Conservation (phyloP, 1,140 invertebrate genomes). For the Cataglyphis hispanica region DNA sequence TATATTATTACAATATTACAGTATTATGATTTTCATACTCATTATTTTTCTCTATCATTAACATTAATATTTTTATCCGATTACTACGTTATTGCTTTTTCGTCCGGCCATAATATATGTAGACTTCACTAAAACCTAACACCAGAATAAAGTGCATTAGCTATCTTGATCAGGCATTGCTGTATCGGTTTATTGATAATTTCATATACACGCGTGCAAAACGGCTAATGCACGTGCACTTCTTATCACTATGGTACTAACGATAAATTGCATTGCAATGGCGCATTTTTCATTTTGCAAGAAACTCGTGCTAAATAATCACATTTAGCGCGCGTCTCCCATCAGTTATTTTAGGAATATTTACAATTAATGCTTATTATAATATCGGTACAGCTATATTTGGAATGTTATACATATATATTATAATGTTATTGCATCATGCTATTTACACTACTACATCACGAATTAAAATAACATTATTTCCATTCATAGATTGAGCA, state of each 20-base stretch:
- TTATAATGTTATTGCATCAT: too few species aligned
- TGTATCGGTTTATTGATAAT: background rate
- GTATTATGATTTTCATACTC: background rate
- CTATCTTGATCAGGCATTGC: conserved; percentile 18
- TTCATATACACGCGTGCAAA: background rate
- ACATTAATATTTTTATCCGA: conserved; percentile 34
- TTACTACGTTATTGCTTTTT: conserved; percentile 76
- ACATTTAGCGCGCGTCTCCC: background rate
- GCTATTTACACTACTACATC: background rate
- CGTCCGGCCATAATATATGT: conserved; percentile 67
- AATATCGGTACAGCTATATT: conserved; percentile 4
- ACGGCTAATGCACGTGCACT: conserved; percentile 48
- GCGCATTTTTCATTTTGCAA: conserved; percentile 64
- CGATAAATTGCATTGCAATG: conserved; percentile 83
- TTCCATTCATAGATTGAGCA: conserved; percentile 2
- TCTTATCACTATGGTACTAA: conserved; percentile 70
- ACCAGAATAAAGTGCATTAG: conserved; percentile 60
- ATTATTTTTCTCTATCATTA: conserved; percentile 21
- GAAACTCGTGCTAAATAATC: conserved; percentile 12
- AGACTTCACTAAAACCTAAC: conserved; percentile 65
- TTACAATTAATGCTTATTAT: conserved; percentile 35
- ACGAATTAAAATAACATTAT: conserved; percentile 14
- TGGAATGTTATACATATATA: conserved; percentile 55
- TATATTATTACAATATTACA: background rate
- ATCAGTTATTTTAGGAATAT: conserved; percentile 18